Percentiles rank a stretch among this genome's conserved stretches.
Evolutionary conservation across 2,797 vertebrate genomes (phyloP).

Genomic region (Leuciscus waleckii): DNA sequence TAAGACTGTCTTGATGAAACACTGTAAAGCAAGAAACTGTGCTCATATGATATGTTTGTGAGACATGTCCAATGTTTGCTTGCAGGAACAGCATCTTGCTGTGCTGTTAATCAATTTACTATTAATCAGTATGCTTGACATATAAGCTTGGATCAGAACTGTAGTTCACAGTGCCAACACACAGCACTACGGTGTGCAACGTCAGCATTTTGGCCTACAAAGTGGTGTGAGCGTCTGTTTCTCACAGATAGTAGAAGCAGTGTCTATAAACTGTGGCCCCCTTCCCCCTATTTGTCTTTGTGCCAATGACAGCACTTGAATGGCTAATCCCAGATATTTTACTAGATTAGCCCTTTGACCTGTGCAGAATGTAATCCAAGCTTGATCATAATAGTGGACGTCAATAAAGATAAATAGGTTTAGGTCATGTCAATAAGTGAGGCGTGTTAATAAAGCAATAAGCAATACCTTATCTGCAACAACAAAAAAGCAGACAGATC

Average conservation of each 20-base stretch:
- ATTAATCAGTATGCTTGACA: slow-evolving; percentile 12
- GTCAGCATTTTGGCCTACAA: slow-evolving; percentile 31
- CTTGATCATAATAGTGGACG: slow-evolving; percentile 15
- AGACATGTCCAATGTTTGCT: slow-evolving; percentile 16
- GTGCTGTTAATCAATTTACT: not conserved
- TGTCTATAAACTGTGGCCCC: slow-evolving; percentile 11
- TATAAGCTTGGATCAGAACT: slow-evolving; percentile 24
- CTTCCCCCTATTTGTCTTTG: slow-evolving; percentile 23
- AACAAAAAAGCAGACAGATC: not conserved
- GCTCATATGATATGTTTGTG: slow-evolving; percentile 10
- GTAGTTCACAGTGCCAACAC: slow-evolving; percentile 20
- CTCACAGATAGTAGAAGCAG: not conserved
- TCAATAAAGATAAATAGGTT: slow-evolving; percentile 16
- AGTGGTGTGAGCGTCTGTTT: slow-evolving; percentile 14
- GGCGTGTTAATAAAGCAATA: not conserved
- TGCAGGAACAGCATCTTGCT: not conserved
- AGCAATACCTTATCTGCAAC: not conserved
- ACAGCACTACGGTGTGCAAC: not conserved
- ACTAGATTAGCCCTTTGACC: slow-evolving; percentile 53
- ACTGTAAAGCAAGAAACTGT: not conserved
- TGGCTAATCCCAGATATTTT: slow-evolving; percentile 54
- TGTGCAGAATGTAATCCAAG: slow-evolving; percentile 53
- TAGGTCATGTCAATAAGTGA: not conserved
- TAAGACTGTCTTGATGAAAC: not conserved
- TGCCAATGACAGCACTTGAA: slow-evolving; percentile 59